Conservation (phyloP, 2,888 invertebrate species). For the Ochropleura leucogaster region DNA sequence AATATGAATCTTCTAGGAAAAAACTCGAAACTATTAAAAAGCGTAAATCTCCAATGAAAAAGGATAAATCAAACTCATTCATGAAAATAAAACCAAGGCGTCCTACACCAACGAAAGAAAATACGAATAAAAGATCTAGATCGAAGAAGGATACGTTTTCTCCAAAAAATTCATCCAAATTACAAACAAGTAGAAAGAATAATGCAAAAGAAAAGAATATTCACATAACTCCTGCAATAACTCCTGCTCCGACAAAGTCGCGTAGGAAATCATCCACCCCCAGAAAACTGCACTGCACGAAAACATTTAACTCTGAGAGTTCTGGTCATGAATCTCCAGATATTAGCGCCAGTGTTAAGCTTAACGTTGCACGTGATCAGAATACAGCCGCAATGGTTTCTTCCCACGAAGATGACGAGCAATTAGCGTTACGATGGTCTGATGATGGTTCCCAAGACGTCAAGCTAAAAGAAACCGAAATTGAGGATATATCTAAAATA, state of each 20-base stretch:
- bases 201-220: conserved; percentile 73
- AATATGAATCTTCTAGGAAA: conserved; percentile 50
- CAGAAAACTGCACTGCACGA: conserved; percentile 84
- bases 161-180: conserved; percentile 61
- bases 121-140: conserved; percentile 69
- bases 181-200: conserved; percentile 64
- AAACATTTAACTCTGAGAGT: conserved; percentile 80
- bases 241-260: conserved; percentile 81
- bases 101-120: conserved; percentile 79
- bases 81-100: conserved; percentile 85
- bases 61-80: conserved; percentile 77
- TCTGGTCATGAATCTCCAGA: conserved; percentile 77
- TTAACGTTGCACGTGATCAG: conserved; percentile 59
- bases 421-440: conserved; percentile 81
- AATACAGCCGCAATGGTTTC: conserved; percentile 51
- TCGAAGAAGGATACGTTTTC: conserved; percentile 65
- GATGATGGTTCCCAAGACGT: conserved; percentile 84
- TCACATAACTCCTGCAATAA: conserved; percentile 58
- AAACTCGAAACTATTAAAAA: conserved; percentile 69
- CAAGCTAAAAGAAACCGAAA: conserved; percentile 74
- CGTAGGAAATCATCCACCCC: conserved; percentile 88
- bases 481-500: conserved; percentile 85
- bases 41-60: conserved; percentile 77
- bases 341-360: conserved; percentile 57
- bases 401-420: conserved; percentile 79